Percentiles rank a stretch among this genome's conserved stretches.
Evolutionary conservation across 1,140 invertebrate species (phyloP).

Genomic region (Ridgeia piscesae): DNA sequence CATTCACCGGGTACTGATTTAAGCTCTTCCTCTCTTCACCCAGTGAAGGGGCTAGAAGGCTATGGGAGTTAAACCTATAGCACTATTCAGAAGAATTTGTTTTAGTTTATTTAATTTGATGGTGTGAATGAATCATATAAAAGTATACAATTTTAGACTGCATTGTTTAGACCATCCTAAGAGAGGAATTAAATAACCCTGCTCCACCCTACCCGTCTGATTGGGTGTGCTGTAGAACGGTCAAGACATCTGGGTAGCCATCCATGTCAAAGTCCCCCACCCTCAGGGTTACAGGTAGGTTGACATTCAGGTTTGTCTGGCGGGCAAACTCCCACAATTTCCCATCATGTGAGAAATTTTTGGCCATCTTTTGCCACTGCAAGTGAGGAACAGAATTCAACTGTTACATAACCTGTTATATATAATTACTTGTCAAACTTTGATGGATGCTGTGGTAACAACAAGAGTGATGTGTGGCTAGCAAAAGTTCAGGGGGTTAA

Average conservation of each 20-base stretch:
- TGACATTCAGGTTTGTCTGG: background rate
- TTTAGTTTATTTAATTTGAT: too few relatives aligned
- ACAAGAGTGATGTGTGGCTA: too few relatives aligned
- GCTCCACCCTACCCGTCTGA: constrained; percentile 4
- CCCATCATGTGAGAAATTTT: background rate
- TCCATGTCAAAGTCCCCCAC: constrained; percentile 94
- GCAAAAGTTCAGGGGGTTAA: too few relatives aligned
- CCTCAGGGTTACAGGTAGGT: constrained; percentile 59
- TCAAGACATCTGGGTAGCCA: constrained; percentile 89
- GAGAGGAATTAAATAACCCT: background rate
- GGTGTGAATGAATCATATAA: too few relatives aligned
- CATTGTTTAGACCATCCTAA: background rate
- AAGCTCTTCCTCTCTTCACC: too few relatives aligned
- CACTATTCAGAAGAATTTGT: too few relatives aligned
- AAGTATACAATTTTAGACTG: background rate
- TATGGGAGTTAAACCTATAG: too few relatives aligned
- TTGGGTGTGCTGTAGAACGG: constrained; percentile 63
- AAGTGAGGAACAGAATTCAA: background rate
- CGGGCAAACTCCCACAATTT: background rate
- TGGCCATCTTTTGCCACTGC: background rate
- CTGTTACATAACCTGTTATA: background rate
- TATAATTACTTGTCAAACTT: too few relatives aligned
- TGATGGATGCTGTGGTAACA: too few relatives aligned
- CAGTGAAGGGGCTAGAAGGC: too few relatives aligned
- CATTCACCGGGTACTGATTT: too few relatives aligned